These are phyloP conservation scores for Rhea pennata DNA, from an alignment of 2,113 vertebrate genomes.

Conservation along the genomic window DNA sequence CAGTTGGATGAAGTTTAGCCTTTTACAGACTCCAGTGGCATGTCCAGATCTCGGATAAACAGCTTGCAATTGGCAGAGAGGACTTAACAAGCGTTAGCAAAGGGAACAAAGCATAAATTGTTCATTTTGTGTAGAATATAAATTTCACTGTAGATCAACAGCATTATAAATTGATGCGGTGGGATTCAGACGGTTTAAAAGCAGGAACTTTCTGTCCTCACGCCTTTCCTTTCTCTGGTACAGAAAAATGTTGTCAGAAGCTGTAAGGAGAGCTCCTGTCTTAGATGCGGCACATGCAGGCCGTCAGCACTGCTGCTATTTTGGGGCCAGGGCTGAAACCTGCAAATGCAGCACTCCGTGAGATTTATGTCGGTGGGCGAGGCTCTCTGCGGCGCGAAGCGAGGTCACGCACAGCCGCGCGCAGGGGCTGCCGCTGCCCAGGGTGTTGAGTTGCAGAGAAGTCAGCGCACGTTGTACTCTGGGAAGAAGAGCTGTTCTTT, in stretches of 20 bases:
- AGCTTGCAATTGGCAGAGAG: background rate
- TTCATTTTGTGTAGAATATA: background rate
- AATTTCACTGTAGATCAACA: background rate
- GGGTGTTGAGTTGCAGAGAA: background rate
- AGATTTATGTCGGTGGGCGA: background rate
- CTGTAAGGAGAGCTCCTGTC: background rate
- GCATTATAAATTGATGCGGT: background rate
- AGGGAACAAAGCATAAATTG: background rate
- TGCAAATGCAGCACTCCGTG: background rate
- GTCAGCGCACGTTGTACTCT: fast-evolving
- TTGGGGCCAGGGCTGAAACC: background rate
- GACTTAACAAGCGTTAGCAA: background rate
- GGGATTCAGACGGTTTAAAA: background rate
- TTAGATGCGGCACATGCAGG: background rate
- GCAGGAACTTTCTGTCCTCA: background rate
- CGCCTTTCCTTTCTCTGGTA: background rate
- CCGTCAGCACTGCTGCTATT: background rate
- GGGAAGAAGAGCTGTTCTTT: background rate
- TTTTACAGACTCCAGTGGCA: background rate
- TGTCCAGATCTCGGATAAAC: background rate
- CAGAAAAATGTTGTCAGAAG: too few relatives aligned
- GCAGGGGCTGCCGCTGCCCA: background rate
- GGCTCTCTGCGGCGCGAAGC: background rate
- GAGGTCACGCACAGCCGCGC: background rate
- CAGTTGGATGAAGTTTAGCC: background rate